Conservation (phyloP, 2,888 invertebrate genomes). For the Heteromurus nitidus region DNA sequence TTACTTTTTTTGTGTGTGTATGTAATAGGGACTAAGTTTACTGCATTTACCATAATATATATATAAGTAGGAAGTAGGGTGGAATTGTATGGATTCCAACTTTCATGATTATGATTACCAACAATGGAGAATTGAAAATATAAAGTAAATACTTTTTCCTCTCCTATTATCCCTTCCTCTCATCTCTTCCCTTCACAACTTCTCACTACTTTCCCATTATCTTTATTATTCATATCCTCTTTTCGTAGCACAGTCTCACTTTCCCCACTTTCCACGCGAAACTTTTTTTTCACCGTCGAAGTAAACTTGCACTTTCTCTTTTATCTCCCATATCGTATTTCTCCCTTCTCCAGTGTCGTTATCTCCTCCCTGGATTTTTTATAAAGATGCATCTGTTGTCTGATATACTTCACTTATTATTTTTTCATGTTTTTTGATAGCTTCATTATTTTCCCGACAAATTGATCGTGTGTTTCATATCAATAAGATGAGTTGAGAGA, state of each 20-base stretch:
- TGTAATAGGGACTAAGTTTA: background rate
- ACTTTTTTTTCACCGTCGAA: background rate
- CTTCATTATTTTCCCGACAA: background rate
- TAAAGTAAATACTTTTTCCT: background rate
- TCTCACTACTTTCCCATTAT: slow-evolving; percentile 14
- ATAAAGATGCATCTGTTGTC: too few relatives aligned
- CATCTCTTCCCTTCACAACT: background rate
- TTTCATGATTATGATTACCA: background rate
- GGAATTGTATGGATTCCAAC: too few relatives aligned
- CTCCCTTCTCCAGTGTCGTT: background rate
- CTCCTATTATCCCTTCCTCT: background rate
- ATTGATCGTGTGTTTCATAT: background rate
- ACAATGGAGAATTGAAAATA: background rate
- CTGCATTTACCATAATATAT: too few relatives aligned
- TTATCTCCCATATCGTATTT: background rate
- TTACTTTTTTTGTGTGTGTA: background rate
- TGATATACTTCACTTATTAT: background rate
- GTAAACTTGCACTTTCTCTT: background rate
- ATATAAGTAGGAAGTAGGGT: background rate
- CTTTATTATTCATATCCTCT: slow-evolving; percentile 15
- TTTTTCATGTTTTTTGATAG: background rate
- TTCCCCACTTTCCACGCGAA: background rate
- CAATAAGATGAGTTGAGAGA: background rate
- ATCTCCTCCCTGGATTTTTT: too few relatives aligned
- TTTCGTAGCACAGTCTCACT: background rate